Evolutionary conservation across 2,888 invertebrate species (phyloP), one percentile per base, ranked within the genome.

Genomic region (Trissoscelio sp.): DNA sequence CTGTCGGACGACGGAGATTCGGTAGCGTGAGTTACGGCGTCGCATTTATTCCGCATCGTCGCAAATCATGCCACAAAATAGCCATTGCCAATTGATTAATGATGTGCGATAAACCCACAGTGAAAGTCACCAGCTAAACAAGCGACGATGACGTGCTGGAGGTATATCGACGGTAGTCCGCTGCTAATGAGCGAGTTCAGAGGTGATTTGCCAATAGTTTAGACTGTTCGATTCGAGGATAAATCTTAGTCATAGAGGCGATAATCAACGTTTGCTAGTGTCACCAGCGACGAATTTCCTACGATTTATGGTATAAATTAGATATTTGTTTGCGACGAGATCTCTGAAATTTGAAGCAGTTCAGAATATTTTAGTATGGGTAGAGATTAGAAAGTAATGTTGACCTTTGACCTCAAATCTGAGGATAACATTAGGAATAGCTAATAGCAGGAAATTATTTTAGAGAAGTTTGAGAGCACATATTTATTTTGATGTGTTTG

Each of bases 21-120:
- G 48, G 16, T n/a, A 48, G 22, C 48, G 51, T 77, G 75, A 77
- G 34, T 67, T 60, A 67, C 64, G 74, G 22, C 74, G 22, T 46
- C 70, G 72, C 64, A 62, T 82, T 82, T 44, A 82, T 82, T 82
- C 79, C 79, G 79, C 79, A 51, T 69, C 79, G 44, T 66, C 72
- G 82, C 77, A 62, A 79, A 79, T 75, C 81, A 73, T 64, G 78
- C 64, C 82, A 70, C 82, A 79, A 82, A 82, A 82, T 72, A 69
- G 77, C 82, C 82, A 73, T 79, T 77, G 77, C 82, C 79, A 77
- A 82, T 82, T 82, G 82, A 82, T 82, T 82, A 82, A 82, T 79
- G 79, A 77, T 22, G 72, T 64, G 67, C 82, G 82, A 82, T 79
- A 82, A 82, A 77, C 53, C 53, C 12, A 39, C 67, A 53, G 82